These are phyloP conservation scores for Aptenodytes patagonicus DNA, from an alignment of 2,113 vertebrate species.

Conservation along the genomic window DNA sequence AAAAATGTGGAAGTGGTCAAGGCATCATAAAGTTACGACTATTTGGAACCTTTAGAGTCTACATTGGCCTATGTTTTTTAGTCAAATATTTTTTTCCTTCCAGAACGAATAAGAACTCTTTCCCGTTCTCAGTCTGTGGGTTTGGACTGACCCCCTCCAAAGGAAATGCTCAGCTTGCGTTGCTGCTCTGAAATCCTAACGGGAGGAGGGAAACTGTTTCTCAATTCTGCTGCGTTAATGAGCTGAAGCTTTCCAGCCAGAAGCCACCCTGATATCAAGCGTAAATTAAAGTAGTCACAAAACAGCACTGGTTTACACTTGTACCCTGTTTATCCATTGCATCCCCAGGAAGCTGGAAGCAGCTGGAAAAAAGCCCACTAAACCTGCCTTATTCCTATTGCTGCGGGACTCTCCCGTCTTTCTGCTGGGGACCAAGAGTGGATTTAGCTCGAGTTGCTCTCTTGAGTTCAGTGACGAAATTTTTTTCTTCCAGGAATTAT, in stretches of 20 bases:
- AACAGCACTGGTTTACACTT: background rate
- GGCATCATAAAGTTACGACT: background rate
- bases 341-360: background rate
- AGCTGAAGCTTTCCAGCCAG: background rate
- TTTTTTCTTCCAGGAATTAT: background rate
- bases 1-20: conserved; percentile 17
- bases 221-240: background rate
- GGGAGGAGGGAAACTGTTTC: background rate
- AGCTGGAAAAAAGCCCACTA: background rate
- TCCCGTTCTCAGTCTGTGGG: background rate
- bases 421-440: background rate
- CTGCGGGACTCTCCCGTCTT: rapidly evolving
- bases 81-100: background rate
- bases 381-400: background rate
- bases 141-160: background rate
- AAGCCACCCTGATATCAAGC: background rate
- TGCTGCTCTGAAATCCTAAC: background rate
- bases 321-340: background rate
- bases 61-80: background rate
- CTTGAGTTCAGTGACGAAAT: background rate
- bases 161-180: background rate
- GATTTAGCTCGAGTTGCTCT: background rate
- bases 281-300: background rate
- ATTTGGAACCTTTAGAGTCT: background rate
- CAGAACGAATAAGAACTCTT: background rate